phyloP scores from a whole-genome alignment of 2,888 invertebrate genomes.

The Drosophila ochracea region DNA sequence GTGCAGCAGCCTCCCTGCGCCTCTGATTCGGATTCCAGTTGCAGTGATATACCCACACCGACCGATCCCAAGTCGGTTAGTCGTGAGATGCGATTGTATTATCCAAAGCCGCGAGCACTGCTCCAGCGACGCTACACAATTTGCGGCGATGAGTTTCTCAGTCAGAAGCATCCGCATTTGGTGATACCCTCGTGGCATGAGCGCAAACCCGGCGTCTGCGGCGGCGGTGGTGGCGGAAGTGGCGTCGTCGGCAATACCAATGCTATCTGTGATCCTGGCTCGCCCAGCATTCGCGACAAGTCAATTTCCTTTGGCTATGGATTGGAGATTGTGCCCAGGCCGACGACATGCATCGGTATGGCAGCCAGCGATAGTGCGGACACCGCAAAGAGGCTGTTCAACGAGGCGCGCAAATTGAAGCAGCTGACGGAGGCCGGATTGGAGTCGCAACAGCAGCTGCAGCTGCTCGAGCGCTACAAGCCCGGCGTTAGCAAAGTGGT shows the following conservation, averaged over 20 bases:
- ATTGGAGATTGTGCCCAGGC: conserved; percentile 89
- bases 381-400: conserved; percentile 59
- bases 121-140: conserved; percentile 94
- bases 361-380: conserved; percentile 70
- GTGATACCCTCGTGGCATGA: conserved; percentile 90
- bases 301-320: conserved; percentile 92
- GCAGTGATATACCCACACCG: conserved; percentile 87
- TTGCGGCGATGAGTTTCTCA: conserved; percentile 91
- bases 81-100: conserved; percentile 88
- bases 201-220: conserved; percentile 86
- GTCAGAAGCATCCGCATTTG: conserved; percentile 79
- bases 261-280: conserved; percentile 82
- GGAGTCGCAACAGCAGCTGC: conserved; percentile 64
- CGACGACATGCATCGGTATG: conserved; percentile 88
- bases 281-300: conserved; percentile 90
- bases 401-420: conserved; percentile 71
- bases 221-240: conserved; percentile 5
- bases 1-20: conserved; percentile 35
- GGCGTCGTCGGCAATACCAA: conserved; percentile 1
- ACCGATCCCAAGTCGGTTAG: conserved; percentile 82
- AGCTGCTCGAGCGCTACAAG: conserved; percentile 76
- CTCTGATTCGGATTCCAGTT: conserved; percentile 86
- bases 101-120: conserved; percentile 90
- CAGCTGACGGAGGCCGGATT: conserved; percentile 64
- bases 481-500: conserved; percentile 85